Evolutionary conservation across 2,113 vertebrate species (phyloP).

Genomic region (Myrmecophaga tridactyla): DNA sequence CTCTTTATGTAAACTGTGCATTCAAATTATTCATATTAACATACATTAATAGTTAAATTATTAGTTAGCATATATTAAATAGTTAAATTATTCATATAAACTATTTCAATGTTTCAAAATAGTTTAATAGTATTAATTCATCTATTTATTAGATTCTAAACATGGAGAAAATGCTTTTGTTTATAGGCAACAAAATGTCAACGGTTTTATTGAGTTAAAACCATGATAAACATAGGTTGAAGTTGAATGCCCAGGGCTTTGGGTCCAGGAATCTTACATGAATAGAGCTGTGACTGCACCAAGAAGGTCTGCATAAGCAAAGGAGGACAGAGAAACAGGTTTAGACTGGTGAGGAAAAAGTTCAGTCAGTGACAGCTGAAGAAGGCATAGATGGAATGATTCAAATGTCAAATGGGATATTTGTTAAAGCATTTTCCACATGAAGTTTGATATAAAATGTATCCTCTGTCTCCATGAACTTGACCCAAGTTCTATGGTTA

Average conservation of each 20-base stretch:
- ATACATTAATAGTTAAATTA: too few species aligned
- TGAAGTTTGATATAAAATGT: neutral
- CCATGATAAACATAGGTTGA: neutral
- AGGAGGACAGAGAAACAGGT: too few species aligned
- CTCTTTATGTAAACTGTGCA: neutral
- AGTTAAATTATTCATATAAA: too few species aligned
- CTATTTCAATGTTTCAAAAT: neutral
- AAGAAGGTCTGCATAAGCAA: neutral
- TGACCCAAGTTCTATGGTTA: neutral
- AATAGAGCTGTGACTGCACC: neutral
- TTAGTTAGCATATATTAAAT: too few species aligned
- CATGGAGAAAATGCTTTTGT: neutral
- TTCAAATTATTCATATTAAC: neutral
- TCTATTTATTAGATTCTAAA: neutral
- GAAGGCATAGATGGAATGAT: neutral
- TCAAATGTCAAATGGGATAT: neutral
- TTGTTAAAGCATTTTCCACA: neutral
- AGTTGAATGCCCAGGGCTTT: neutral
- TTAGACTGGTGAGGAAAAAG: neutral
- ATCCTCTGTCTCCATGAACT: neutral
- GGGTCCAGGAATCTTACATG: neutral
- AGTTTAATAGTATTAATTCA: neutral
- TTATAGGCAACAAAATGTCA: neutral
- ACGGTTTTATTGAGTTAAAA: neutral
- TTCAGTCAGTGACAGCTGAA: neutral